Evolutionary conservation across 2,888 invertebrate species (phyloP), one percentile per base, ranked within the genome.

Genomic region (Celastrina argiolus): DNA sequence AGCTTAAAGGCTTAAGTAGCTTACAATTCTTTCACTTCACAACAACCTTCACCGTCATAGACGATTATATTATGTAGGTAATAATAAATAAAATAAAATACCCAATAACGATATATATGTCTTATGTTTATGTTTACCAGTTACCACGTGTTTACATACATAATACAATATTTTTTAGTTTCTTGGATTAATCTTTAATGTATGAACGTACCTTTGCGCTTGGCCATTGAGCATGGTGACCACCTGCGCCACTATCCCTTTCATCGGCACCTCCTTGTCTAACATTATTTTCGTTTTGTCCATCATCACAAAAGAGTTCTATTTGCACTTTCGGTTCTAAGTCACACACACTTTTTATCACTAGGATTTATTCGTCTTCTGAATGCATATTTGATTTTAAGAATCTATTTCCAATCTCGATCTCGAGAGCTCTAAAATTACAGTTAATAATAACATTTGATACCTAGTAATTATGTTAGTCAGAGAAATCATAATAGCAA

Each of bases 221-320:
- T 91, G 90, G 73, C 86, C 88, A 76, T 92, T 91, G 59, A 91
- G 87, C 87, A 91, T 89, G 34, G 91, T 91, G 74, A 92, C 91
- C 74, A 91, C 91, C 77, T 92, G 91, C 61, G 91, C 92, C 77
- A 92, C 92, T 26, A 91, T 87, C 69, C 91, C 92, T 71, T 91
- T 91, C 45, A 84, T 82, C 2, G 91, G 91, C 64, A 87, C 87
- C 77, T 90, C 92, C 79, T 83, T 84, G 73, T 89, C 89, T 81
- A 82, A 70, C 81, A 90, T 75, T 67, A 80, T 75, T 65, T 75
- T 75, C 12, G 82, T 74, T 72, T 82, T 88, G 75, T 89, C 88
- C 89, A 88, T 88, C 76, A 79, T 89, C 89, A 89, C 87, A 79
- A 77, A 59, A 61, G 22, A 18, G 12, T 39, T 61, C n/a, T 28